A percentile compares a stretch with the other conserved stretches of the same genome.
Evolutionary conservation across 2,888 invertebrate species (phyloP).

Genomic region (Strigamia maritima): DNA sequence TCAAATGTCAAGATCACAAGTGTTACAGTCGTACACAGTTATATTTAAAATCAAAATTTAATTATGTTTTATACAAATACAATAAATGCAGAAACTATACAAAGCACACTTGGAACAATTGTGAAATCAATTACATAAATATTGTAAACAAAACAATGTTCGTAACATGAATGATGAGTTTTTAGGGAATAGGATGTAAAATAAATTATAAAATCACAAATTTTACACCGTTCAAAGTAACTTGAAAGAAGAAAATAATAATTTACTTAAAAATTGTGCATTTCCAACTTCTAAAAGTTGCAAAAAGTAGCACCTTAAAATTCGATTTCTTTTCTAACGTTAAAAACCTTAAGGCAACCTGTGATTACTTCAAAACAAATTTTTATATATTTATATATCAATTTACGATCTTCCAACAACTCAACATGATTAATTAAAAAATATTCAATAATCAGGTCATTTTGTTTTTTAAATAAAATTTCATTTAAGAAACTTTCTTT

Average conservation of each 20-base stretch:
- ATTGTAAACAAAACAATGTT: neutral
- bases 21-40: neutral
- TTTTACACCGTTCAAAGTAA: slow-evolving; percentile 17
- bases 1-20: slow-evolving; percentile 6
- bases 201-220: slow-evolving; percentile 12
- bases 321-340: slow-evolving; percentile 6
- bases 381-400: neutral
- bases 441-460: neutral
- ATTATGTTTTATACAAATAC: slow-evolving; percentile 22
- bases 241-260: neutral
- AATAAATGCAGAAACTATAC: neutral
- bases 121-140: neutral
- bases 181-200: neutral
- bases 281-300: neutral
- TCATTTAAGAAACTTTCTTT: neutral
- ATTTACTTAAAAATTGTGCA: neutral
- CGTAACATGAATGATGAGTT: neutral
- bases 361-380: slow-evolving; percentile 1
- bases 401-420: neutral
- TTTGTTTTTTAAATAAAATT: neutral
- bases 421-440: neutral
- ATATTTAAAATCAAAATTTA: slow-evolving; percentile 32
- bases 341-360: slow-evolving; percentile 26
- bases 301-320: slow-evolving; percentile 12
- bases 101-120: slow-evolving; percentile 12